Evolutionary conservation across 2,797 vertebrate genomes (phyloP), one percentile per base, ranked within the genome.

Genomic region (Thripadectes ignobilis): DNA sequence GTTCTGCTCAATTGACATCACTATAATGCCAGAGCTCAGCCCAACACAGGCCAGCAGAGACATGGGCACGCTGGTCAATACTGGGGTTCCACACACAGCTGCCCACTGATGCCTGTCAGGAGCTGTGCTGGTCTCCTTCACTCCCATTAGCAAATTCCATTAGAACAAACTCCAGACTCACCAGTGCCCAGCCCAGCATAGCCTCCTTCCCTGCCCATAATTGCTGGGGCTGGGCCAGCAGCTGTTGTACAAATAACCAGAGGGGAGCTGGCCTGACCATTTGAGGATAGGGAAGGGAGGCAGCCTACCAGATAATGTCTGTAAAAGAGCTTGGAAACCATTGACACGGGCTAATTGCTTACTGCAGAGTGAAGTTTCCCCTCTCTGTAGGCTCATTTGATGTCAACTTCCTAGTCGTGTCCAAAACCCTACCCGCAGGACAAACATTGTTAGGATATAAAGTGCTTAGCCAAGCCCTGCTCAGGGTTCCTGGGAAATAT

Each of bases 231-330:
- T 84, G 82, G 67, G 61, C 85, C 85, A 92, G 74, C 85, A 95
- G 84, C 78, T 67, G 87, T 39, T 94, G 89, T 65, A 86, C 49
- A 92, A 79, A 36, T 51, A 83, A 80, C 82, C 22, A 14, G 83
- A 92, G 30, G 73, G 75, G 38, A 90, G 52, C 63, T 76, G 73
- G 45, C 27, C 76, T 76, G 61, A 69, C 36, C 51, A 63, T 74
- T 4, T 55, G 79, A 93, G 88, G 61, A 63, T 15, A 89, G 32
- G 63, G 57, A 55, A 81, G 87, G 69, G 76, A 94, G 86, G 76
- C 85, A 93, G 87, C 39, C 94, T 93, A 92, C 15, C 79, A 86
- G 74, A 73, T 69, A 85, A 89, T 54, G 78, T 39, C 87, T 85
- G 55, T 38, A 34, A 30, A 68, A 94, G 54, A 96, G 79, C 73